These are phyloP conservation scores for Drosophila pectinifera DNA, from an alignment of 1,140 invertebrate genomes.

Conservation along the genomic window DNA sequence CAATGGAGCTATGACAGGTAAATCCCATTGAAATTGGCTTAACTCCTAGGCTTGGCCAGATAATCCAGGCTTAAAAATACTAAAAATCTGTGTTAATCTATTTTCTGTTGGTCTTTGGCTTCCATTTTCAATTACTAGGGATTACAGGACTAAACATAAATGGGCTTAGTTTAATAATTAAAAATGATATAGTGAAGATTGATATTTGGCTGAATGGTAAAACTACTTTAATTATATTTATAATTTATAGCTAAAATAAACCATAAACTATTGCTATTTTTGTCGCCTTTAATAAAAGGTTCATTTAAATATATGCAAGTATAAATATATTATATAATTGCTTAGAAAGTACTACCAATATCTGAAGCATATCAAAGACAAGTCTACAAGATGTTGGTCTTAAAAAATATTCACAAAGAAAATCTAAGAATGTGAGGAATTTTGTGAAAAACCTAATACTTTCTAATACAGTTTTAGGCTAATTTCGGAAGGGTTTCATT, in stretches of 20 bases:
- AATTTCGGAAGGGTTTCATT: too few species aligned
- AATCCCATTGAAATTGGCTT: background rate
- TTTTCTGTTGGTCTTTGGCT: background rate
- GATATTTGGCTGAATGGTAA: too few species aligned
- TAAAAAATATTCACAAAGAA: background rate
- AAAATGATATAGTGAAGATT: background rate
- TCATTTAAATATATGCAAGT: background rate
- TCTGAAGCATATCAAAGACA: too few species aligned
- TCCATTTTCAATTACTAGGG: background rate
- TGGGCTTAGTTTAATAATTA: background rate
- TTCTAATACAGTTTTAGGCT: too few species aligned
- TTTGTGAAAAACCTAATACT: background rate
- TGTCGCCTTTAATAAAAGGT: background rate
- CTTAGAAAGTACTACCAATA: too few species aligned
- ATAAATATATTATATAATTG: too few species aligned
- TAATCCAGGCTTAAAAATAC: background rate
- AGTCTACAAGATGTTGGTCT: background rate
- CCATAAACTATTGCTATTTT: too few species aligned
- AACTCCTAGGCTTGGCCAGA: background rate
- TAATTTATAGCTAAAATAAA: too few species aligned
- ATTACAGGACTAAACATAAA: background rate
- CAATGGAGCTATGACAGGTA: slow-evolving; percentile 81
- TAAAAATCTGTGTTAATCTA: background rate
- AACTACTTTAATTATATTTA: too few species aligned
- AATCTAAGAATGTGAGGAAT: background rate